Percentiles rank a stretch among this genome's conserved stretches.
These are phyloP conservation scores for Odontophorus gujanensis DNA, from an alignment of 2,113 vertebrate genomes.

Conservation along the genomic window DNA sequence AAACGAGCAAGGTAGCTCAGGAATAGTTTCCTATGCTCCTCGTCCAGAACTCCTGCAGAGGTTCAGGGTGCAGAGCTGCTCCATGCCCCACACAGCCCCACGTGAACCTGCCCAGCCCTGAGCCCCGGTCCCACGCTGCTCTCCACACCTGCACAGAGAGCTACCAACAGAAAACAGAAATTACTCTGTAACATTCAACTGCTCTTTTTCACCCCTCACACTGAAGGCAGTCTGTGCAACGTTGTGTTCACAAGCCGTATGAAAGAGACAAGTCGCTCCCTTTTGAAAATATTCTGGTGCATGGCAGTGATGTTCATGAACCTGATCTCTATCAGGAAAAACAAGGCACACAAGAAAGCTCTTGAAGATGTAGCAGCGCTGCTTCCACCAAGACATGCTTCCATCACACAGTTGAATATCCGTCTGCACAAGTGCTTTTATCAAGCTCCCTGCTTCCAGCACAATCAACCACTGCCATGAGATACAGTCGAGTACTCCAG, in stretches of 20 bases:
- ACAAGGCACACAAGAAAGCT: not conserved
- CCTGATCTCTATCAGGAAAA: constrained; percentile 11
- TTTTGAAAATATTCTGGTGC: not conserved
- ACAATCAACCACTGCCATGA: not conserved
- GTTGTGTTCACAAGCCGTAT: not conserved
- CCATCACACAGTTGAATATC: not conserved
- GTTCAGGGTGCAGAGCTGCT: not conserved
- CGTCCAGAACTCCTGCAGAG: not conserved
- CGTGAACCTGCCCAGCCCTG: not conserved
- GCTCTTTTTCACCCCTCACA: not conserved
- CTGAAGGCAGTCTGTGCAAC: not conserved
- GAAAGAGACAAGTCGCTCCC: not conserved
- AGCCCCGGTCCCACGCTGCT: not conserved
- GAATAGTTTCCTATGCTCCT: not conserved
- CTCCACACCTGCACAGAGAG: not conserved
- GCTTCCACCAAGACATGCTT: not conserved
- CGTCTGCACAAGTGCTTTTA: not conserved
- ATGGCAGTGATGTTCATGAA: not conserved
- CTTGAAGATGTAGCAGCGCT: not conserved
- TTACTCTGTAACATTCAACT: not conserved
- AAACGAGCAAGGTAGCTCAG: not conserved
- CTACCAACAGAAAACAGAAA: not conserved
- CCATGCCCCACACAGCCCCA: not conserved
- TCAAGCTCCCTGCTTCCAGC: not conserved
- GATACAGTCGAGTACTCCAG: not conserved